Evolutionary conservation across 2,888 invertebrate genomes (phyloP), one percentile per base, ranked within the genome.

Genomic region (Copidosoma aretas): DNA sequence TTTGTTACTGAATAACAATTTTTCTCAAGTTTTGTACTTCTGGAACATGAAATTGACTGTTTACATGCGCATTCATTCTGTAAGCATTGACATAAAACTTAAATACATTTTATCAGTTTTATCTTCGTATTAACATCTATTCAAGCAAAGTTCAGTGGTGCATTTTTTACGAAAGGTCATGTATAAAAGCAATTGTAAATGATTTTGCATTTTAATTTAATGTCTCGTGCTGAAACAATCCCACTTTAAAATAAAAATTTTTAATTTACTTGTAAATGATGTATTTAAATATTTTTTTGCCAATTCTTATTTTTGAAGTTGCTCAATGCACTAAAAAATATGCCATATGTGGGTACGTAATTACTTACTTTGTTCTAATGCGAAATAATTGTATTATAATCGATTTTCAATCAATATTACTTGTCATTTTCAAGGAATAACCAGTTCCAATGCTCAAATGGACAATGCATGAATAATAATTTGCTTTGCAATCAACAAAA

Each of bases 371-470:
- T n/a, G n/a, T n/a, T n/a, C n/a, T n/a, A n/a, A n/a, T n/a, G n/a
- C n/a, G n/a, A n/a, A n/a, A n/a, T n/a, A n/a, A n/a, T n/a, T n/a
- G n/a, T n/a, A n/a, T n/a, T n/a, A 32, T 32, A 32, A 5, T 32
- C 8, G 8, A 32, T 32, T 32, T 32, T 32, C 8, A 8, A 32
- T 5, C 8, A 32, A 32, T 8, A 8, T 8, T 32, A 32, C 32
- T 46, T 3, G 4, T 17, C 64, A 54, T 15, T 51, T 39, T 2
- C 22, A 17, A 5, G 17, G 59, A 17, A 12, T 17, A 46, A 46
- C 12, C 43, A 46, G 10, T 71, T 71, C 39, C 43, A 32, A 1
- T 71, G 70, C n/a, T 52, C 53, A 19, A 60, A 17, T 17, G 60
- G 58, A 10, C 46, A 64, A 17, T 71, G 70, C 24, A 67, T 71